Conservation (phyloP, 2,888 invertebrate species). For the Dione juno region DNA sequence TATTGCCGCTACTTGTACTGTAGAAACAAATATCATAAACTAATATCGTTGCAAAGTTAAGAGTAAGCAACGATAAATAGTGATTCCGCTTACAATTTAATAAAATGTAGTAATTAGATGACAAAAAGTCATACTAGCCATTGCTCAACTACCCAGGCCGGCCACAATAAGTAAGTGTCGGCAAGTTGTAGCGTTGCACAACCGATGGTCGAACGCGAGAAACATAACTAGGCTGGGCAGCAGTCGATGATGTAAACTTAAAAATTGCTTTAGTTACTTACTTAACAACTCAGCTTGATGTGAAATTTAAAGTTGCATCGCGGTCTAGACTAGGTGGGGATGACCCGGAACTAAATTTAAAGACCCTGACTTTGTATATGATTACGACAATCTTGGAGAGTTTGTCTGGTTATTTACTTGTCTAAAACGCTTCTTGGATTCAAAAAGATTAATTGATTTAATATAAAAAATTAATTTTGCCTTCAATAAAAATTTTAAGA, state of each 20-base stretch:
- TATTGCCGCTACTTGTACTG: neutral
- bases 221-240: slow-evolving; percentile 82
- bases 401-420: neutral
- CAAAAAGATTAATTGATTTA: neutral
- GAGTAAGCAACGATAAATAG: slow-evolving; percentile 30
- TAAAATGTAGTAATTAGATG: slow-evolving; percentile 75
- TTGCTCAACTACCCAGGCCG: slow-evolving; percentile 74
- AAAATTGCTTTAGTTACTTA: slow-evolving; percentile 83
- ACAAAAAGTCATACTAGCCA: slow-evolving; percentile 73
- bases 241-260: slow-evolving; percentile 80
- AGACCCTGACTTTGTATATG: slow-evolving; percentile 30
- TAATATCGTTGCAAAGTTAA: slow-evolving; percentile 3
- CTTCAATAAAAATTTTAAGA: slow-evolving; percentile 41
- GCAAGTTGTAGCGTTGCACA: slow-evolving; percentile 78
- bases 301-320: slow-evolving; percentile 74
- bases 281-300: slow-evolving; percentile 75
- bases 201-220: slow-evolving; percentile 82
- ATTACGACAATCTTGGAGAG: slow-evolving; percentile 19
- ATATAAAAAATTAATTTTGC: slow-evolving; percentile 27
- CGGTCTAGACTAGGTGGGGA: slow-evolving; percentile 62
- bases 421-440: neutral
- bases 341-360: slow-evolving; percentile 69
- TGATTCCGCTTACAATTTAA: slow-evolving; percentile 65
- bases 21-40: neutral
- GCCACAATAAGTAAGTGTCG: slow-evolving; percentile 81